These are phyloP conservation scores for Hydra vulgaris DNA, from an alignment of 30 jellyfish, hydroid and myxozoan genomes.

Conservation along the genomic window DNA sequence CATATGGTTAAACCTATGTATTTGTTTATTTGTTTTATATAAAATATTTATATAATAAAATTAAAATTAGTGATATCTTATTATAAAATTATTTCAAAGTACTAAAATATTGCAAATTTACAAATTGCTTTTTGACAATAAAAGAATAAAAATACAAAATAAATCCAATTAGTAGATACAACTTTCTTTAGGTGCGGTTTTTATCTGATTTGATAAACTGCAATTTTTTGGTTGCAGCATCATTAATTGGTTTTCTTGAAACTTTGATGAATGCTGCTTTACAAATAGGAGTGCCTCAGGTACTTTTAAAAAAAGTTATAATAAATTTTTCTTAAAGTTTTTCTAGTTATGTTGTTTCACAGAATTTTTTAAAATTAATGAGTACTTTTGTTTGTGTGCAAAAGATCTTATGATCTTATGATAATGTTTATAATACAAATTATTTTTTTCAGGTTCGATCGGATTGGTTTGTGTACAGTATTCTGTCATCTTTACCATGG, in stretches of 20 bases:
- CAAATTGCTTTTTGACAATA: no score
- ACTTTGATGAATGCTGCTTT: conserved; percentile 52
- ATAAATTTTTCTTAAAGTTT: neutral
- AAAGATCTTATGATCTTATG: no score
- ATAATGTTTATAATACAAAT: neutral
- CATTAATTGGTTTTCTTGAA: conserved; percentile 76
- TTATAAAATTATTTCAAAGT: no score
- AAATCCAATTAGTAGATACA: no score
- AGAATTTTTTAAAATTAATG: no score
- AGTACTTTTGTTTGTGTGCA: no score
- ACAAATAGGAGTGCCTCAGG: conserved; percentile 81
- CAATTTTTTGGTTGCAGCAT: conserved; percentile 87
- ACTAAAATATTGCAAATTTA: no score
- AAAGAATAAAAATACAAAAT: no score
- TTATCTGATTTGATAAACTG: conserved; percentile 79
- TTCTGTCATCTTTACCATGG: conserved; percentile 86
- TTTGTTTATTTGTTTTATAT: no score
- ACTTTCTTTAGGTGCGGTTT: conserved; percentile 61
- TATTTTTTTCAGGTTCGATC: conserved; percentile 71
- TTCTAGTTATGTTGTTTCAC: neutral
- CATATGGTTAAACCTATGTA: no score
- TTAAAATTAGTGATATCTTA: no score
- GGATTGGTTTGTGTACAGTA: conserved; percentile 74
- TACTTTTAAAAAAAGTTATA: neutral
- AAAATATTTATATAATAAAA: no score